phyloP scores from a whole-genome alignment of 2,797 vertebrate species.

The Melopsittacus undulatus region DNA sequence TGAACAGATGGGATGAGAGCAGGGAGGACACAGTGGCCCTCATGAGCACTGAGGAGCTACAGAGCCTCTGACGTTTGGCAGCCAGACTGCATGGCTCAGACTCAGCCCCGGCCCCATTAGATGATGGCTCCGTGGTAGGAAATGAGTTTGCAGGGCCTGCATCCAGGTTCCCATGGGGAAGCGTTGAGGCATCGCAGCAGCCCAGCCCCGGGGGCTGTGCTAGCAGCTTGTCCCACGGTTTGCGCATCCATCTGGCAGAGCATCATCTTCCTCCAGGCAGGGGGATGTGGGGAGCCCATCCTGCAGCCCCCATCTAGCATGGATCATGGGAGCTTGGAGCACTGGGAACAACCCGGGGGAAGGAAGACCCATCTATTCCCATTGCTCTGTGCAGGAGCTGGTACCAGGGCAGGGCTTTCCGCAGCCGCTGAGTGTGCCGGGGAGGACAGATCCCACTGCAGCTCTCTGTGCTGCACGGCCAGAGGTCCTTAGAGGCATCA shows the following conservation, averaged over 20 bases:
- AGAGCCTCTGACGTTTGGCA: background rate
- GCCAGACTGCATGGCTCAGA: background rate
- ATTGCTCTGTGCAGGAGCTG: accelerated
- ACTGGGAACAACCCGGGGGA: accelerated
- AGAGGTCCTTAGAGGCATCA: background rate
- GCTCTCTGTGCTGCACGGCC: background rate
- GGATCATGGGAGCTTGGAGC: background rate
- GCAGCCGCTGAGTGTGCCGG: accelerated
- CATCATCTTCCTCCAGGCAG: background rate
- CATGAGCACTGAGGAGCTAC: accelerated
- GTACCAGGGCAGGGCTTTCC: background rate
- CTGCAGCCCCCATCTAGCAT: background rate
- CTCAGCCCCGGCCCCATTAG: background rate
- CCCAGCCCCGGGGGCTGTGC: background rate
- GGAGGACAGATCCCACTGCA: background rate
- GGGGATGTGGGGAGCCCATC: background rate
- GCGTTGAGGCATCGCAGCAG: background rate
- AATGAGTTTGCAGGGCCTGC: slow-evolving; percentile 26
- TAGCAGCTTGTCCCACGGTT: background rate
- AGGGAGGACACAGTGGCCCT: background rate
- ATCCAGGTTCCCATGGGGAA: background rate
- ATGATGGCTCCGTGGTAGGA: background rate
- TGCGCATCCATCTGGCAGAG: accelerated
- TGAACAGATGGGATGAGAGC: background rate
- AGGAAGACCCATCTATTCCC: background rate